These are phyloP conservation scores for Scleropages formosus DNA, from an alignment of 2,797 vertebrate species.

Conservation along the genomic window DNA sequence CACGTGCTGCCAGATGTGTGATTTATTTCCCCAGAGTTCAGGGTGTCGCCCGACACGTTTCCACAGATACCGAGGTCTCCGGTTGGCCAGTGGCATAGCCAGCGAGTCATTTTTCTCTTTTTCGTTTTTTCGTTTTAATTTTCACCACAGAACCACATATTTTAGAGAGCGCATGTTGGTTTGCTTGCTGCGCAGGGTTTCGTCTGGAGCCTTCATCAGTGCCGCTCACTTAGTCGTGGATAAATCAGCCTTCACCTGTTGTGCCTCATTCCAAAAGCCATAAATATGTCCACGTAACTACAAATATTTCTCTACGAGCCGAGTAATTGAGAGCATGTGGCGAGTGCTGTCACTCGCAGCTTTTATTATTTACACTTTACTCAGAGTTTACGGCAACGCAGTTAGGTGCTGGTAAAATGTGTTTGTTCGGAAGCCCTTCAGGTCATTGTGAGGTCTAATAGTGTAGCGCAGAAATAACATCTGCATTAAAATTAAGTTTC, in stretches of 20 bases:
- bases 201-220: background rate
- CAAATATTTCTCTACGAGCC: background rate
- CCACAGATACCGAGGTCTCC: background rate
- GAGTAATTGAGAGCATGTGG: background rate
- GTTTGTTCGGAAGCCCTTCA: background rate
- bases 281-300: background rate
- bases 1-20: slow-evolving; percentile 6
- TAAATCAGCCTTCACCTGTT: background rate
- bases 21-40: background rate
- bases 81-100: too few species aligned
- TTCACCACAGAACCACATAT: background rate
- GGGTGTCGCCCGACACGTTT: background rate
- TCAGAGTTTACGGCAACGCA: background rate
- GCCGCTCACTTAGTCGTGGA: background rate
- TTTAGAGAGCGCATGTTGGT: background rate
- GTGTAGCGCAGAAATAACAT: background rate
- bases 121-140: background rate
- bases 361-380: background rate
- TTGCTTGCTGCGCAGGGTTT: too few species aligned
- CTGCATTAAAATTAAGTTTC: slow-evolving; percentile 7
- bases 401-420: background rate
- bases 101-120: background rate
- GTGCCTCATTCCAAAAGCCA: background rate
- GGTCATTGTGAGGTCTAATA: slow-evolving; percentile 14
- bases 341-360: background rate